Evolutionary conservation across 2,113 vertebrate genomes (phyloP).

Genomic region (Erythrocercus mccallii): DNA sequence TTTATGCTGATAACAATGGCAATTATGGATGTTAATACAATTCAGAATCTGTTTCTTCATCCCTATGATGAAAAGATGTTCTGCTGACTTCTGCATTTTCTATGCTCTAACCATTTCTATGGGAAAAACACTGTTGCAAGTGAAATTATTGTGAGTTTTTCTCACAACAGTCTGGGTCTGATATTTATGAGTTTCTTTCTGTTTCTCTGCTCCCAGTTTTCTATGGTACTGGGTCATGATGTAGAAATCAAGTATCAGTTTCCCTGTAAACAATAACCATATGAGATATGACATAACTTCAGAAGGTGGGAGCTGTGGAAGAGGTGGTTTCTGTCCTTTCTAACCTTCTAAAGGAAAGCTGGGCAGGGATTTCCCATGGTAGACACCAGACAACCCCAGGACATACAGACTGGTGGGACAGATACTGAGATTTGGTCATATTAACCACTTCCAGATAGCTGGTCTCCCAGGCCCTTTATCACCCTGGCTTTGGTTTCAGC

Average conservation of each 20-base stretch:
- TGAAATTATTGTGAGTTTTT: background rate
- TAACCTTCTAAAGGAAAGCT: background rate
- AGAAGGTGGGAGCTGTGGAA: background rate
- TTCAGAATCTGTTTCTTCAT: background rate
- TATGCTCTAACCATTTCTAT: background rate
- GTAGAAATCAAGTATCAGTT: conserved; percentile 27
- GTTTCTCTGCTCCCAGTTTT: background rate
- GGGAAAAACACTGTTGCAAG: background rate
- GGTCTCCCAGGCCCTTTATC: background rate
- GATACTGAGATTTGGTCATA: background rate
- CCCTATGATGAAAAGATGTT: background rate
- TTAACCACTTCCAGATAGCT: background rate
- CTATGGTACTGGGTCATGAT: background rate
- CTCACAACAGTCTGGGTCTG: background rate
- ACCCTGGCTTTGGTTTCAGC: background rate
- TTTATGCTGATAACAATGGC: background rate
- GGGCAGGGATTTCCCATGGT: background rate
- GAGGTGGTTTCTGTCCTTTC: background rate
- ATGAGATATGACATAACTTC: background rate
- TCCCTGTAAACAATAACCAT: conserved; percentile 32
- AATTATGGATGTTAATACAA: background rate
- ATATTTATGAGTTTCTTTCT: background rate
- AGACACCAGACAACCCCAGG: background rate
- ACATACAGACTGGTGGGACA: background rate
- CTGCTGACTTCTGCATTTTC: background rate